Conservation (phyloP, 2,113 vertebrate species). For the Leucopsar rothschildi region DNA sequence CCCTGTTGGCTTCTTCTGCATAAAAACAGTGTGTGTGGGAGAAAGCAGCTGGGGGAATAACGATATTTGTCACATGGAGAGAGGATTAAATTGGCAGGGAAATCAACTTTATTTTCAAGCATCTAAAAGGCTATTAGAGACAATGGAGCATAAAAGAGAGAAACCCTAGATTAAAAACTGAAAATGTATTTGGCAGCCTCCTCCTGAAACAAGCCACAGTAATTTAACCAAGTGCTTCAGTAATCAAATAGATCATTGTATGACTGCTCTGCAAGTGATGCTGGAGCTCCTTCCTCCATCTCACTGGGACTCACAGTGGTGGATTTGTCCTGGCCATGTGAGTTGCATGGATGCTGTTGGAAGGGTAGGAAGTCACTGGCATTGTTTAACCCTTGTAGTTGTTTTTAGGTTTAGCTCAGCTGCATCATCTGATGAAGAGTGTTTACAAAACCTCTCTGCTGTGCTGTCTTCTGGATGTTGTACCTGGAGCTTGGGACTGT, state of each 20-base stretch:
- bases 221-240: slow-evolving; percentile 53
- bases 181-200: slow-evolving; percentile 53
- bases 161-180: slow-evolving; percentile 62
- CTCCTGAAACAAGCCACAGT: slow-evolving; percentile 31
- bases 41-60: slow-evolving; percentile 53
- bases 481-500: not conserved
- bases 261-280: slow-evolving; percentile 14
- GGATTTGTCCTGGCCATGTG: slow-evolving; percentile 42
- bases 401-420: not conserved
- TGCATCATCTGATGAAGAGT: not conserved
- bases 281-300: slow-evolving; percentile 46
- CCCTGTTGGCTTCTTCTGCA: slow-evolving; percentile 42
- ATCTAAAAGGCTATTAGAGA: slow-evolving; percentile 57
- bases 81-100: slow-evolving; percentile 63
- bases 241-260: slow-evolving; percentile 64
- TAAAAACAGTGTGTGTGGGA: slow-evolving; percentile 38
- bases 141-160: slow-evolving; percentile 63
- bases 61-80: slow-evolving; percentile 48
- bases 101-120: slow-evolving; percentile 64
- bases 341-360: not conserved
- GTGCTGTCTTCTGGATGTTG: not conserved
- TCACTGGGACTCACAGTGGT: slow-evolving; percentile 26
- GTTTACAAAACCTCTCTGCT: not conserved
- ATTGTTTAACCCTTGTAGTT: slow-evolving; percentile 26
- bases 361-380: not conserved